Evolutionary conservation across 2,888 invertebrate species (phyloP).

Genomic region (Aporophyla lueneburgensis): DNA sequence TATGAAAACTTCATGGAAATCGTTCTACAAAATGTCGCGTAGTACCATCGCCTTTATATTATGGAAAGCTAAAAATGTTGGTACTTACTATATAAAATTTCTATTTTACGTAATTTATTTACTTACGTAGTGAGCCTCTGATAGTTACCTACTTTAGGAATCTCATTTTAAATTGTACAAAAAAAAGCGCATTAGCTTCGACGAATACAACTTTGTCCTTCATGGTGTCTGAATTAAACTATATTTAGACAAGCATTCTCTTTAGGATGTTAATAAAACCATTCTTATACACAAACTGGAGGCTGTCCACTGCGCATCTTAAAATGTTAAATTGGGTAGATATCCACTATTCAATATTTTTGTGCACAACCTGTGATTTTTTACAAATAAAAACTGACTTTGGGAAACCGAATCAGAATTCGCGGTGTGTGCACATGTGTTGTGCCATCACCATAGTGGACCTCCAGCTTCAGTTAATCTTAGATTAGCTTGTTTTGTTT

Average conservation of each 20-base stretch:
- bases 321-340: too few species aligned
- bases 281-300: conserved; percentile 13
- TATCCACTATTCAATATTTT: too few species aligned
- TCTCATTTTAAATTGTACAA: background rate
- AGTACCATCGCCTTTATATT: too few species aligned
- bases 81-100: background rate
- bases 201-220: conserved; percentile 39
- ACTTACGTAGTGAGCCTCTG: background rate
- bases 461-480: background rate
- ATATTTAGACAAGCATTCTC: conserved; percentile 42
- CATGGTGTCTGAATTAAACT: conserved; percentile 39
- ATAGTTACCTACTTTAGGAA: too few species aligned
- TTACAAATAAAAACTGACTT: too few species aligned
- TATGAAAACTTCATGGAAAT: too few species aligned
- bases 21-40: too few species aligned
- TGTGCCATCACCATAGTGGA: background rate
- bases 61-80: too few species aligned
- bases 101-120: background rate
- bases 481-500: conserved; percentile 5
- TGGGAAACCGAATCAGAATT: too few species aligned
- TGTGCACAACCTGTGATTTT: too few species aligned
- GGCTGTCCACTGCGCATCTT: background rate
- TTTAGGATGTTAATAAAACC: conserved; percentile 26
- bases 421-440: background rate
- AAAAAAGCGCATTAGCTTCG: conserved; percentile 7